These are phyloP conservation scores for Podarcis lilfordi DNA, from an alignment of 2,797 vertebrate species.

Conservation along the genomic window DNA sequence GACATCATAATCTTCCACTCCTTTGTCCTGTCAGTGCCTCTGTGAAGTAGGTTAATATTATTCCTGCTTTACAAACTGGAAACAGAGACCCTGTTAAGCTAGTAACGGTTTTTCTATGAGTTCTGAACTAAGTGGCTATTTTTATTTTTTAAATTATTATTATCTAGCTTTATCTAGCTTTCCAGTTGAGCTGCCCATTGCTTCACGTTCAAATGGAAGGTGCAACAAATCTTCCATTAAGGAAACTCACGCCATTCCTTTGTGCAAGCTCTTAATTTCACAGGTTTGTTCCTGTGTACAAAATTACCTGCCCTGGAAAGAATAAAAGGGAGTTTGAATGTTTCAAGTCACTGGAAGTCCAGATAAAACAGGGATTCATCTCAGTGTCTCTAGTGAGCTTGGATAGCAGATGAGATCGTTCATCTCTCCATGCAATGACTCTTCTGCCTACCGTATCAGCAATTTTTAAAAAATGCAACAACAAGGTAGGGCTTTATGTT, in stretches of 20 bases:
- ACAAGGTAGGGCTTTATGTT: not conserved
- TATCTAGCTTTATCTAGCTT: not conserved
- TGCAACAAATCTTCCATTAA: not conserved
- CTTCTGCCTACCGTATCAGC: not conserved
- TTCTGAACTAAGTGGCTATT: not conserved
- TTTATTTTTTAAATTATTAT: not conserved
- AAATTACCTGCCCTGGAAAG: not conserved
- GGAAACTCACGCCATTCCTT: not conserved
- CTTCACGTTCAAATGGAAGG: not conserved
- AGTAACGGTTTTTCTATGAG: not conserved
- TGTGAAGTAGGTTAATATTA: not conserved
- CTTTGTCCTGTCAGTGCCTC: not conserved
- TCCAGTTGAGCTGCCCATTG: too few relatives aligned
- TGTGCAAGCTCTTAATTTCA: not conserved
- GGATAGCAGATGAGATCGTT: not conserved
- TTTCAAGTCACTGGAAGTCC: not conserved
- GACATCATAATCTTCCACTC: not conserved
- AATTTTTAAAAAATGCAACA: not conserved
- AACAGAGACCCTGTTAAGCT: not conserved
- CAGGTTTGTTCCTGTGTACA: not conserved
- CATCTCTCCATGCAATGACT: too few relatives aligned
- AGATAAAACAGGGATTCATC: not conserved
- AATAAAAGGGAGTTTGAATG: not conserved
- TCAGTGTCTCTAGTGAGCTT: not conserved
- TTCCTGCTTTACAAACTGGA: not conserved